phyloP scores from a whole-genome alignment of 2,797 vertebrate species.

The Cetoscarus ocellatus region DNA sequence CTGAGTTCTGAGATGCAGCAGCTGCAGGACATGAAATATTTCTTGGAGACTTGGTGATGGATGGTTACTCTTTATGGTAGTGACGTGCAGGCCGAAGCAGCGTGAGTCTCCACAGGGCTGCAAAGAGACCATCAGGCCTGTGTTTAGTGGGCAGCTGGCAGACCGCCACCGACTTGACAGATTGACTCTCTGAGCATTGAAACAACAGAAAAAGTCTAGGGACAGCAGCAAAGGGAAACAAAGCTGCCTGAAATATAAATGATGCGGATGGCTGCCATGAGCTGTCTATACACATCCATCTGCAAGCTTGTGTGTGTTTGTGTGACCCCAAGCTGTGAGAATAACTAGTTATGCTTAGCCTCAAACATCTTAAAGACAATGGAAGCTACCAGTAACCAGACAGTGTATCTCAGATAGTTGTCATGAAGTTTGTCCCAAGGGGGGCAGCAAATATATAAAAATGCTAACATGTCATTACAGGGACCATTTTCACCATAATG shows the following conservation, averaged over 20 bases:
- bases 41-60: constrained; percentile 60
- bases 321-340: constrained; percentile 19
- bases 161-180: constrained; percentile 64
- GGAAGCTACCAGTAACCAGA: constrained; percentile 1
- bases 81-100: constrained; percentile 52
- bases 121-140: constrained; percentile 57
- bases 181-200: constrained; percentile 65
- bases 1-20: constrained; percentile 35
- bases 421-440: constrained; percentile 5
- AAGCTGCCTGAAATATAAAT: constrained; percentile 53
- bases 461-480: constrained; percentile 34
- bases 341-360: constrained; percentile 17
- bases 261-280: constrained; percentile 35
- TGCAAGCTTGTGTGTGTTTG: constrained; percentile 17
- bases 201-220: constrained; percentile 63
- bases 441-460: constrained; percentile 1
- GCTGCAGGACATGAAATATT: constrained; percentile 51
- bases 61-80: constrained; percentile 66
- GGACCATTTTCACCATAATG: constrained; percentile 14
- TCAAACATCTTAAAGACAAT: constrained; percentile 15
- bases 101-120: constrained; percentile 51
- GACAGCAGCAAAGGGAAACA: constrained; percentile 30
- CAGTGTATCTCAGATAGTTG: constrained; percentile 25
- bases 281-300: constrained; percentile 12
- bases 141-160: constrained; percentile 76